phyloP scores from a whole-genome alignment of 2,113 vertebrate genomes.

The Channa argus region DNA sequence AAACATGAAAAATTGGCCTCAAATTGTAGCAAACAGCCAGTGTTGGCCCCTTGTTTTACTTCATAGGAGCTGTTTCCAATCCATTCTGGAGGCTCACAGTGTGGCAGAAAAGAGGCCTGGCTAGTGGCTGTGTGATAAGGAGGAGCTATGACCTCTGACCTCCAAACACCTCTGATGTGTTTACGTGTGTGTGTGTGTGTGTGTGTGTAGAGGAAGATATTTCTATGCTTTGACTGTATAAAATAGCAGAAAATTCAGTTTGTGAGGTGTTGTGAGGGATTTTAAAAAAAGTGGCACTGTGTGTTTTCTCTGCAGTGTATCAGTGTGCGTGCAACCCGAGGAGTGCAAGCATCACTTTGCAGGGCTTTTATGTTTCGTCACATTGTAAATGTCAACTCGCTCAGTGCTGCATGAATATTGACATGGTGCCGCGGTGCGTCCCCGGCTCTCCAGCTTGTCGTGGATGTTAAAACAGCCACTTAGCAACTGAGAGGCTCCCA shows the following conservation, averaged over 20 bases:
- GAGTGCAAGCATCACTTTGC: background rate
- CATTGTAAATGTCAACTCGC: slow-evolving; percentile 51
- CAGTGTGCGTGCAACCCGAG: background rate
- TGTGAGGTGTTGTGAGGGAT: background rate
- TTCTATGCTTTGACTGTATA: background rate
- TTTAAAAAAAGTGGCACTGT: background rate
- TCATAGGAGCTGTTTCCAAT: slow-evolving; percentile 29
- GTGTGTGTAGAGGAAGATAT: background rate
- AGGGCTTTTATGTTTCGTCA: slow-evolving; percentile 24
- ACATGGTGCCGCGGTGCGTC: slow-evolving; percentile 9
- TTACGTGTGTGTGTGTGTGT: background rate
- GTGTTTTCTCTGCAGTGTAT: background rate
- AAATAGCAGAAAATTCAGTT: background rate
- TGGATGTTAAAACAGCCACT: slow-evolving; percentile 59
- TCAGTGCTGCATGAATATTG: slow-evolving; percentile 45
- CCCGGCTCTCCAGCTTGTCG: slow-evolving; percentile 20
- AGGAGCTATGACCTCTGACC: slow-evolving; percentile 27
- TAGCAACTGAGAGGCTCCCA: slow-evolving; percentile 36
- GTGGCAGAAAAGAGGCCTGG: background rate
- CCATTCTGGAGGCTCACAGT: slow-evolving; percentile 6
- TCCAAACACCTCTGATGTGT: background rate
- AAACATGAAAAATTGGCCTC: slow-evolving; percentile 55
- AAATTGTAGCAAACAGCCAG: slow-evolving; percentile 52
- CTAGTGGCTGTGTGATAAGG: slow-evolving; percentile 17
- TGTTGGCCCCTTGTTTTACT: slow-evolving; percentile 16